Percentiles rank a stretch among this genome's conserved stretches.
These are phyloP conservation scores for Agapornis roseicollis DNA, from an alignment of 2,113 vertebrate species.

Conservation along the genomic window DNA sequence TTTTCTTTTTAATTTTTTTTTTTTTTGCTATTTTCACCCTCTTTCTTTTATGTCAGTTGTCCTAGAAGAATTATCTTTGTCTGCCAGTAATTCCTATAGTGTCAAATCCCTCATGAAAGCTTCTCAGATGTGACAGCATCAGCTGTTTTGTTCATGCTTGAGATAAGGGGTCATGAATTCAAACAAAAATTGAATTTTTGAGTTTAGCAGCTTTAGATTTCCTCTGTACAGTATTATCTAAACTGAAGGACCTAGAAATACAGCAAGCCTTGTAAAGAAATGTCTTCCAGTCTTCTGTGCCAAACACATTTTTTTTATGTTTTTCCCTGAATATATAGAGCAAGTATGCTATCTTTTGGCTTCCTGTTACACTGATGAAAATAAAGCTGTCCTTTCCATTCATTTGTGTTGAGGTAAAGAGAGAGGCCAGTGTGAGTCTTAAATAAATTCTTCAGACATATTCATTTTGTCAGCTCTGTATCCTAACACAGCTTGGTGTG, in stretches of 20 bases:
- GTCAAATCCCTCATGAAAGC: constrained; percentile 70
- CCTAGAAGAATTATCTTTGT: constrained; percentile 58
- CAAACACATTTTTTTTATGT: constrained; percentile 21
- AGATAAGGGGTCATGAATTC: constrained; percentile 67
- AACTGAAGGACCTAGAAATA: constrained; percentile 55
- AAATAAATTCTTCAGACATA: not conserved
- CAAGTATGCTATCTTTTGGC: not conserved
- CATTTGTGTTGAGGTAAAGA: not conserved
- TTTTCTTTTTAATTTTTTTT: not conserved
- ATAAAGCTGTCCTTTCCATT: not conserved
- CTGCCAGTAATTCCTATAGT: constrained; percentile 65
- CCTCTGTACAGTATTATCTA: constrained; percentile 31
- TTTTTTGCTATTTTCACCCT: not conserved
- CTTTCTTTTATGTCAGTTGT: not conserved
- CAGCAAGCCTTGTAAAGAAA: too few species aligned
- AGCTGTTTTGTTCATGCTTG: constrained; percentile 68
- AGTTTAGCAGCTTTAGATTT: constrained; percentile 58
- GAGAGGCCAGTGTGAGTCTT: not conserved
- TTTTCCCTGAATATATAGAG: not conserved
- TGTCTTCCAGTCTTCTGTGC: too few species aligned
- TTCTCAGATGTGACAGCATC: constrained; percentile 64
- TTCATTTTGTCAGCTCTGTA: not conserved
- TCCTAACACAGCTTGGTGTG: not conserved
- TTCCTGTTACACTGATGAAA: not conserved
- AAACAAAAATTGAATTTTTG: constrained; percentile 55